Base-by-base conservation (phyloP, 1,140 invertebrate species). In the Chlorops oryzae region DNA sequence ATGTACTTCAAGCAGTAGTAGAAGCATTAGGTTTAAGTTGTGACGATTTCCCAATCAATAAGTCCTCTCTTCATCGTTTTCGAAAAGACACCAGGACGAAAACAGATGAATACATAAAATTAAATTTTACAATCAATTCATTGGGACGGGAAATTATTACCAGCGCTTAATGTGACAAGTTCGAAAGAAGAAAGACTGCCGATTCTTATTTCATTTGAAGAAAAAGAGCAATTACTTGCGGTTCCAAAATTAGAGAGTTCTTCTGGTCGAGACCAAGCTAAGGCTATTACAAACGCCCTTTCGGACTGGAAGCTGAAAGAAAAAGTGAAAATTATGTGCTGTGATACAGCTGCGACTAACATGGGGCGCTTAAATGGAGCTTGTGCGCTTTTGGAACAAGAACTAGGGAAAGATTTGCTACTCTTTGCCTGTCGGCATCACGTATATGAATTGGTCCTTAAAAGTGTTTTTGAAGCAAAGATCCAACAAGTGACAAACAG, bases 281-380 rank as follows among this genome's bases (percentile, higher is more conserved):
- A 50, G 12, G 40, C 48, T 35, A 23, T 45, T 51, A 44, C 41
- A 34, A 27, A 45, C 18, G 49, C 49, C 24, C 22, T 51, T 22
- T 24, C 24, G 4, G 18, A 42, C 21, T 42, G 40, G 40, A 42
- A 42, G 7, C 18, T 42, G 20, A 22, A 42, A 23, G 50, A 51
- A 17, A 45, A 51, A 37, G 49, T 51, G 40, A 39, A 51, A 27
- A 51, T 51, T 40, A 41, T 51, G 21, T 51, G 35, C 39, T 51
- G 40, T 42, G 40, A 50, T 50, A 42, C 48, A 42, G 43, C 40
- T 41, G 39, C n/a, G n/a, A n/a, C n/a, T 21, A 50, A 50, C 17
- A 50, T 22, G 34, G 47, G n/a, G n/a, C n/a, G n/a, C n/a, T n/a
- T n/a, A n/a, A n/a, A n/a, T n/a, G n/a, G n/a, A n/a, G n/a, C n/a